These are phyloP conservation scores for Leptopilina myrica DNA, from an alignment of 2,888 invertebrate genomes.

Conservation along the genomic window DNA sequence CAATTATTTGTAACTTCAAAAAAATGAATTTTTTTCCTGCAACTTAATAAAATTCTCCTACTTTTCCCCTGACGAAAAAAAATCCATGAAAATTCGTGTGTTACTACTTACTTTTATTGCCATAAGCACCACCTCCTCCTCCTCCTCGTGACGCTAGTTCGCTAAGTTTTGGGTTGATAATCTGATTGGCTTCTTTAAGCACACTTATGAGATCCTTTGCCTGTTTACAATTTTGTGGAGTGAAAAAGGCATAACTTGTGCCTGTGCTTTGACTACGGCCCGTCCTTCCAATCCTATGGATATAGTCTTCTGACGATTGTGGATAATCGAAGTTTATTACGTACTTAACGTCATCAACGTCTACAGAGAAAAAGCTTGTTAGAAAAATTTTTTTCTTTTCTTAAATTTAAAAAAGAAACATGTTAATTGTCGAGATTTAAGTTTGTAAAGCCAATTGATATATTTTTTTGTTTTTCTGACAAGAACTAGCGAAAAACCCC, in stretches of 20 bases:
- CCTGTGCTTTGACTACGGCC: constrained; percentile 92
- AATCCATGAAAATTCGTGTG: too few species aligned
- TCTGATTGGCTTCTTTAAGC: constrained; percentile 90
- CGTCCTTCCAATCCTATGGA: constrained; percentile 96
- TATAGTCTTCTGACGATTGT: constrained; percentile 96
- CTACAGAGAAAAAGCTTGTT: constrained; percentile 78
- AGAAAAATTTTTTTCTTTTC: neutral
- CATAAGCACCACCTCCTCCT: constrained; percentile 79
- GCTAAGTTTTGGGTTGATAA: constrained; percentile 90
- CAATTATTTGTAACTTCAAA: too few species aligned
- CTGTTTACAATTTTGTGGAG: constrained; percentile 90
- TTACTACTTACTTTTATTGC: constrained; percentile 76
- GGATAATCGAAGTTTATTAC: constrained; percentile 98
- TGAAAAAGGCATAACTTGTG: constrained; percentile 97
- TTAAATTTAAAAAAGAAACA: neutral
- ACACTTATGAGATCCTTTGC: constrained; percentile 93
- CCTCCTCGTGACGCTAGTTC: constrained; percentile 85
- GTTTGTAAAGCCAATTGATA: neutral
- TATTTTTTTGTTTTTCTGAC: neutral
- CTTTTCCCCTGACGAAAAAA: too few species aligned
- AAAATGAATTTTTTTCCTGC: too few species aligned
- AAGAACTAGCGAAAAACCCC: neutral
- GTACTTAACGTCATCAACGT: constrained; percentile 97
- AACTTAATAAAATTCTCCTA: too few species aligned
- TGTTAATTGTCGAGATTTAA: neutral